Conservation (phyloP, 1,140 invertebrate species). For the Tigriopus japonicus region DNA sequence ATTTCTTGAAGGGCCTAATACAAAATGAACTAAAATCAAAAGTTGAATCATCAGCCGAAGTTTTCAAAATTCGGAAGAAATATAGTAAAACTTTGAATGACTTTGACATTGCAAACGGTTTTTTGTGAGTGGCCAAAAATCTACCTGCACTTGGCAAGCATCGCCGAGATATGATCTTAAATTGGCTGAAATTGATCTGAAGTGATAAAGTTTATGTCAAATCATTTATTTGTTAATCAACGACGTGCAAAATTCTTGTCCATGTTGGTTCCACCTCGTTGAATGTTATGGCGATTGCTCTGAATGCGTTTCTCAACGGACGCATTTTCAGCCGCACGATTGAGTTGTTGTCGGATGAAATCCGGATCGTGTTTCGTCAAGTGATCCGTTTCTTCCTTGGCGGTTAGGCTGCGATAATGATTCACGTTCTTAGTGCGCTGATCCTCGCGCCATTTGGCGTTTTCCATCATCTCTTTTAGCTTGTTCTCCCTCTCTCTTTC, state of each 20-base stretch:
- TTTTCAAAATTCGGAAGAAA: too few species aligned
- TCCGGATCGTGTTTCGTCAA: constrained; percentile 26
- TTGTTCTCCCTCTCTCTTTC: constrained; percentile 20
- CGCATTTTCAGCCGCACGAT: constrained; percentile 39
- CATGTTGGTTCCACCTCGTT: constrained; percentile 43
- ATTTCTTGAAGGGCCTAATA: too few species aligned
- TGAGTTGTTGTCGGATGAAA: constrained; percentile 41
- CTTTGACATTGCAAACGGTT: too few species aligned
- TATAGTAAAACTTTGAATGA: too few species aligned
- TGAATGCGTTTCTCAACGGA: constrained; percentile 54
- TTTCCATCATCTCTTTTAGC: constrained; percentile 58
- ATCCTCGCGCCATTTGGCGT: constrained; percentile 49
- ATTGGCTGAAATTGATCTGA: too few species aligned
- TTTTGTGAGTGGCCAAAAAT: too few species aligned
- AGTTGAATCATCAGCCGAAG: too few species aligned
- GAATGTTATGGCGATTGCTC: constrained; percentile 59
- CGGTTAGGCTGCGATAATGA: constrained; percentile 38
- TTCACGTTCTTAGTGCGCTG: constrained; percentile 41
- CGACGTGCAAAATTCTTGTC: constrained; percentile 46
- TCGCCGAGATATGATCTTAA: too few species aligned
- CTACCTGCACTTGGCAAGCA: too few species aligned
- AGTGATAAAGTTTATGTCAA: too few species aligned
- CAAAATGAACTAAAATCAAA: too few species aligned
- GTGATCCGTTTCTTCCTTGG: constrained; percentile 32
- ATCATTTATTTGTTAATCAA: too few species aligned